These are phyloP conservation scores for Amphiura filiformis DNA, from an alignment of 35 echinoderm and acorn worm genomes.

Conservation along the genomic window DNA sequence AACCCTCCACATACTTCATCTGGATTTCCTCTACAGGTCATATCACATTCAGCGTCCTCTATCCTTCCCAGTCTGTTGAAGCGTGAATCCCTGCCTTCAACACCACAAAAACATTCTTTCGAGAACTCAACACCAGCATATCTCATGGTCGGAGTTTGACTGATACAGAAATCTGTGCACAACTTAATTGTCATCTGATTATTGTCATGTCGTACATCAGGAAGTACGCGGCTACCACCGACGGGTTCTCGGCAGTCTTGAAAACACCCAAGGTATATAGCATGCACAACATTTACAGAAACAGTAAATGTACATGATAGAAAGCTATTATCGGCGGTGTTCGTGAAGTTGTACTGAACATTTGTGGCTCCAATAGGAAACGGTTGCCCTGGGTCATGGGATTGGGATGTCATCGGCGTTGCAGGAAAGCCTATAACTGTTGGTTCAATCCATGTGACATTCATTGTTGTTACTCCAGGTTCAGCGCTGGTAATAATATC, in stretches of 20 bases:
- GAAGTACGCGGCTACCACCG: background rate
- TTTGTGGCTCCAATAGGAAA: too few species aligned
- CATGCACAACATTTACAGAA: too few species aligned
- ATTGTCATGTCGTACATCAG: background rate
- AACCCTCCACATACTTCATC: conserved; percentile 10
- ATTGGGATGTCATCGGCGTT: too few species aligned
- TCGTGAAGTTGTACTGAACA: too few species aligned
- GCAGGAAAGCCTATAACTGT: too few species aligned
- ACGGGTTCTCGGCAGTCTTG: background rate
- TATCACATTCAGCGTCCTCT: background rate
- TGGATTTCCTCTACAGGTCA: background rate
- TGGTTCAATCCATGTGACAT: too few species aligned
- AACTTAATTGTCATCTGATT: background rate
- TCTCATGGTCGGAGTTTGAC: background rate
- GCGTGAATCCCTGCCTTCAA: background rate
- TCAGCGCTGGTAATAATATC: too few species aligned
- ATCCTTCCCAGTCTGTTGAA: background rate
- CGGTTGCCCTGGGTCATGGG: too few species aligned
- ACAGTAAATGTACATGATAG: too few species aligned
- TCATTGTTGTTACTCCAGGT: too few species aligned
- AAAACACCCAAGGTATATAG: too few species aligned
- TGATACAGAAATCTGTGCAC: background rate
- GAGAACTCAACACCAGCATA: background rate
- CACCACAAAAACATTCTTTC: background rate
- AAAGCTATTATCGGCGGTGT: too few species aligned